Conservation (phyloP, 2,797 vertebrate species). For the Falco rusticolus region DNA sequence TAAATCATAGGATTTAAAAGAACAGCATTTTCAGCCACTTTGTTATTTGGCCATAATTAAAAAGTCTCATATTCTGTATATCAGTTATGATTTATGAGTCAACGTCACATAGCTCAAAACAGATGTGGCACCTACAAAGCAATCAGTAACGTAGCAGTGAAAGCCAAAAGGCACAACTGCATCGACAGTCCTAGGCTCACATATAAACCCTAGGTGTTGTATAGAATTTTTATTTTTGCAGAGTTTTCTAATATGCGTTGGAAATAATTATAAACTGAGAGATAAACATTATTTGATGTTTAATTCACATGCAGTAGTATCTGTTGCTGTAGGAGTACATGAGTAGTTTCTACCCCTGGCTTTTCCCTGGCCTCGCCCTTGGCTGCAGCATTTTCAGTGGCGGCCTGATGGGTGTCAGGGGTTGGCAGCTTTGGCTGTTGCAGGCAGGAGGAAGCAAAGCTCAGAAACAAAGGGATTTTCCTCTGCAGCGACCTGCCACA, state of each 20-base stretch:
- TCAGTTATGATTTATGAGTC: background rate
- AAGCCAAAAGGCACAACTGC: background rate
- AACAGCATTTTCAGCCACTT: background rate
- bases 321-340: background rate
- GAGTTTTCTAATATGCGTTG: background rate
- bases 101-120: background rate
- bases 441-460: background rate
- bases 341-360: background rate
- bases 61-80: background rate
- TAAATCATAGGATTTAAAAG: background rate
- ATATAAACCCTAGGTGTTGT: background rate
- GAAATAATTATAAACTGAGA: background rate
- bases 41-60: background rate
- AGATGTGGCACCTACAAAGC: background rate
- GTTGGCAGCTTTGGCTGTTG: background rate
- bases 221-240: background rate
- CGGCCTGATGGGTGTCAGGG: background rate
- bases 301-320: background rate
- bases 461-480: background rate
- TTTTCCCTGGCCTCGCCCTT: background rate
- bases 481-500: background rate
- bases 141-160: background rate
- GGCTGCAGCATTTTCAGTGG: background rate
- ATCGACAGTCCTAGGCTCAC: background rate
- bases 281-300: background rate